Evolutionary conservation across 2,113 vertebrate species (phyloP).

Genomic region (Aptenodytes forsteri): DNA sequence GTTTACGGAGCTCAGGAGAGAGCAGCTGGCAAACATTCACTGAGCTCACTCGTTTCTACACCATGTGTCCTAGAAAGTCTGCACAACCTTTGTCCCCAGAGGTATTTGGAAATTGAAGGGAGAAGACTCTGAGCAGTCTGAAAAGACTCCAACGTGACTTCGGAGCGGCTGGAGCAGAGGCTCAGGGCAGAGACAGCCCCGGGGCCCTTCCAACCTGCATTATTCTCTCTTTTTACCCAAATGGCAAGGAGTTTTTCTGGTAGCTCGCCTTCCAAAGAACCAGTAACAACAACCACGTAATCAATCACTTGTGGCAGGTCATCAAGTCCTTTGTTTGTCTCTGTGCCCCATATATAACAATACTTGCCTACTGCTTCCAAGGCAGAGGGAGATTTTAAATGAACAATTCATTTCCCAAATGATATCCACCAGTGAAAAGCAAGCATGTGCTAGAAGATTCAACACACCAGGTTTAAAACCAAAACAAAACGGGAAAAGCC

Average conservation of each 20-base stretch:
- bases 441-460: neutral
- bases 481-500: neutral
- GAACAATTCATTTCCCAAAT: neutral
- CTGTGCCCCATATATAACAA: neutral
- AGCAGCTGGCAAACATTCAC: neutral
- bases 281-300: neutral
- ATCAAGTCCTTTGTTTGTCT: too few relatives aligned
- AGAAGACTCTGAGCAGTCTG: neutral
- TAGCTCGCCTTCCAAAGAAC: neutral
- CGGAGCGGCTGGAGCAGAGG: neutral
- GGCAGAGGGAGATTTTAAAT: neutral
- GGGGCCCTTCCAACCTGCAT: neutral
- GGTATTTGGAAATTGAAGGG: neutral
- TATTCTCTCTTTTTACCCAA: neutral
- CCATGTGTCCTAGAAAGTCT: neutral
- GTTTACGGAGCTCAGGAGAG: neutral
- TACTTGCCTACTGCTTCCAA: neutral
- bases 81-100: neutral
- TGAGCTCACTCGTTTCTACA: neutral
- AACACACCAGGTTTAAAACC: neutral
- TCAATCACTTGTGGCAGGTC: neutral
- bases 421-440: neutral
- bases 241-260: neutral
- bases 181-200: neutral
- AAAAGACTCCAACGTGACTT: neutral